Evolutionary conservation across 2,113 vertebrate genomes (phyloP).

Genomic region (Chlamydotis undulata): DNA sequence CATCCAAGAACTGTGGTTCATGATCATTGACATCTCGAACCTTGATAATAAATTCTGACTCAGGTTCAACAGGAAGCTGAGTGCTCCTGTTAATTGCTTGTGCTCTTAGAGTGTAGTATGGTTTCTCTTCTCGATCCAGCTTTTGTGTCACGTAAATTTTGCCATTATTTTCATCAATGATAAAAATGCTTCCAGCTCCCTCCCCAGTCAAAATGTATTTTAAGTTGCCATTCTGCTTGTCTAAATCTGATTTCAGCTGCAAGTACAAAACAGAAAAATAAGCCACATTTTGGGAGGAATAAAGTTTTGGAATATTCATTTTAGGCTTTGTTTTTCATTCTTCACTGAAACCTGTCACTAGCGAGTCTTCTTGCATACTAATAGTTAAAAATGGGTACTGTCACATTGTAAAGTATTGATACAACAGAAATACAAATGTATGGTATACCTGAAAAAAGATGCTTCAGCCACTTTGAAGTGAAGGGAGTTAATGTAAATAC

Average conservation of each 20-base stretch:
- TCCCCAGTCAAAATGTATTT: conserved; percentile 84
- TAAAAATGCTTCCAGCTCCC: conserved; percentile 84
- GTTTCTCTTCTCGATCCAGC: conserved; percentile 87
- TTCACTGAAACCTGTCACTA: background rate
- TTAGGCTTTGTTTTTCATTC: background rate
- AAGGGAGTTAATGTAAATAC: background rate
- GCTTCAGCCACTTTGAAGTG: background rate
- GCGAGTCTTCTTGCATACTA: background rate
- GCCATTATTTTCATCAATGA: conserved; percentile 81
- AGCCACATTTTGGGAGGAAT: background rate
- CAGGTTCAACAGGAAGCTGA: conserved; percentile 82
- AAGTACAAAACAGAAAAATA: background rate
- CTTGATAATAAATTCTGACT: conserved; percentile 91
- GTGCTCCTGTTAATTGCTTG: conserved; percentile 81
- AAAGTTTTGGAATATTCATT: background rate
- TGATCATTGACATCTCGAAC: conserved; percentile 94
- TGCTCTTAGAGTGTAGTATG: conserved; percentile 86
- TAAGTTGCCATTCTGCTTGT: conserved; percentile 79
- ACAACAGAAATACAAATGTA: background rate
- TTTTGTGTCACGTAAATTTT: conserved; percentile 79
- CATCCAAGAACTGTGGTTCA: conserved; percentile 87
- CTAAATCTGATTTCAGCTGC: conserved; percentile 86
- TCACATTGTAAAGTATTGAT: background rate
- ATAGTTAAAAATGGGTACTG: background rate
- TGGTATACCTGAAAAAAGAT: background rate